A percentile compares a stretch with the other conserved stretches of the same genome.
Conservation (phyloP, 2,888 invertebrate genomes). For the Melangyna quadrimaculata region DNA sequence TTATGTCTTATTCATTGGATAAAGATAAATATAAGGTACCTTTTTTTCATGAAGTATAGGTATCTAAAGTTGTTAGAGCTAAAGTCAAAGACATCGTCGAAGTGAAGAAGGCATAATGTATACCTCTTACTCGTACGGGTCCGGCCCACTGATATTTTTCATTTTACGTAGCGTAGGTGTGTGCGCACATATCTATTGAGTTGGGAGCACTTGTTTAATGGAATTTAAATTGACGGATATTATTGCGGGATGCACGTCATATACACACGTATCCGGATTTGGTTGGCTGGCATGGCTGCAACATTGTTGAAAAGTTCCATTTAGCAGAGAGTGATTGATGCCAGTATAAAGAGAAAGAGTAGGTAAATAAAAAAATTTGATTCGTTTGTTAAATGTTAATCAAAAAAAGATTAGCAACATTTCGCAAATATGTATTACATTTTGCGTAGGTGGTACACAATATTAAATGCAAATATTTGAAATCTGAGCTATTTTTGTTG, state of each 20-base stretch:
- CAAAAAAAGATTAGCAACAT: neutral
- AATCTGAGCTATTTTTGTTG: neutral
- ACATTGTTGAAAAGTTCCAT: constrained; percentile 54
- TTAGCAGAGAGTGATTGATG: constrained; percentile 6
- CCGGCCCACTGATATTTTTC: constrained; percentile 10
- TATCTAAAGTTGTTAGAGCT: neutral
- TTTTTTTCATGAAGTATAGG: neutral
- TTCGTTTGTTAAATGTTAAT: constrained; percentile 4
- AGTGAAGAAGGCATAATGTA: constrained; percentile 33
- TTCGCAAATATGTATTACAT: neutral
- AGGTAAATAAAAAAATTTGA: constrained; percentile 10
- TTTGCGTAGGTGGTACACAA: neutral
- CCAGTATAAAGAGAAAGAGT: neutral
- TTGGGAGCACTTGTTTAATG: constrained; percentile 28
- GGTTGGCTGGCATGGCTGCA: constrained; percentile 35
- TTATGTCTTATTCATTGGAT: constrained; percentile 36
- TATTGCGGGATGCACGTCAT: constrained; percentile 43
- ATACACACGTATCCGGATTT: constrained; percentile 35
- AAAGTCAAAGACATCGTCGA: neutral
- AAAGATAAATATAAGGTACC: neutral
- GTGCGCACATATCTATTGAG: neutral
- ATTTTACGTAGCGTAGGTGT: neutral
- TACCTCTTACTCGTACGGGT: neutral
- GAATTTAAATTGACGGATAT: constrained; percentile 44
- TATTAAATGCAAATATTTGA: neutral